A percentile compares a stretch with the other conserved stretches of the same genome.
These are phyloP conservation scores for Cydia amplana DNA, from an alignment of 1,140 invertebrate genomes.

Conservation along the genomic window DNA sequence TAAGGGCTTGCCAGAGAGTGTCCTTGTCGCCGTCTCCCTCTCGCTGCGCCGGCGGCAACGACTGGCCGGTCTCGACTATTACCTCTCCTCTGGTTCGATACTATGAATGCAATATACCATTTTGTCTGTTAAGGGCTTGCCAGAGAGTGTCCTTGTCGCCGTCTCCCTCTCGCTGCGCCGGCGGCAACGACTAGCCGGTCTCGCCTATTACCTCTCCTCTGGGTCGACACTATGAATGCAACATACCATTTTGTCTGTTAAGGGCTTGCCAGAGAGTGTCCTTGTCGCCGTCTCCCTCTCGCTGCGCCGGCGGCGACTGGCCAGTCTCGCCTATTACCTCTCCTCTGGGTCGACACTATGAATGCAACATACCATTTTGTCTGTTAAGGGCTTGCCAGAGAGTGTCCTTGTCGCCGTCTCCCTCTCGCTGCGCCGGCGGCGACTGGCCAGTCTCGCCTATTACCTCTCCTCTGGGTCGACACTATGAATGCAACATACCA, in stretches of 20 bases:
- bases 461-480: conserved; percentile 65
- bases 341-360: too few relatives aligned
- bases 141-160: too few relatives aligned
- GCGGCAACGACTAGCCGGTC: too few relatives aligned
- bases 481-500: too few relatives aligned
- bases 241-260: conserved; percentile 74
- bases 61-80: conserved; percentile 72
- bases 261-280: conserved; percentile 77
- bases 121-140: too few relatives aligned
- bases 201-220: conserved; percentile 72
- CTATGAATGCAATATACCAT: too few relatives aligned
- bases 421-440: conserved; percentile 66
- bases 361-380: too few relatives aligned
- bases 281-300: conserved; percentile 66
- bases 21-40: conserved; percentile 70
- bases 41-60: conserved; percentile 67
- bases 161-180: too few relatives aligned
- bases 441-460: conserved; percentile 73
- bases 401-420: conserved; percentile 69
- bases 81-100: conserved; percentile 69
- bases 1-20: conserved; percentile 74
- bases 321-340: conserved; percentile 51
- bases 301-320: conserved; percentile 71
- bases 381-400: too few relatives aligned
- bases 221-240: conserved; percentile 57